phyloP scores from a whole-genome alignment of 2,797 vertebrate species.

The Carduelis carduelis region DNA sequence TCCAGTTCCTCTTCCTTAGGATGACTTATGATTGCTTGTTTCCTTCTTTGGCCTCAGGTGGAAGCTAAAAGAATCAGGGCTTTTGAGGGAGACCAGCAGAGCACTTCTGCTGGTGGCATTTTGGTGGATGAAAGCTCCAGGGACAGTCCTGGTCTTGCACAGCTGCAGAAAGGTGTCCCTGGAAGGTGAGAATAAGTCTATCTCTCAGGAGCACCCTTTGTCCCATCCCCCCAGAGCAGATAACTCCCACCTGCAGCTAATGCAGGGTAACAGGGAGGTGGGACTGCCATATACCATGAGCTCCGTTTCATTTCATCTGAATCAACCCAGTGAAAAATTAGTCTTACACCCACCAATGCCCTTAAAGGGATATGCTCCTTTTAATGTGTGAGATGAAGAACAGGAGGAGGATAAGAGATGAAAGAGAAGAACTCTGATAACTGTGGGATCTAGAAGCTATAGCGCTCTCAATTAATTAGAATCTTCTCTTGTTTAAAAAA shows the following conservation, averaged over 20 bases:
- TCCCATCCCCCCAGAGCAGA: not conserved
- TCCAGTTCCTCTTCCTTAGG: not conserved
- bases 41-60: not conserved
- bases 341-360: not conserved
- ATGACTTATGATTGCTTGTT: not conserved
- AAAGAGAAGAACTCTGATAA: conserved; percentile 54
- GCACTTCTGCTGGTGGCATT: not conserved
- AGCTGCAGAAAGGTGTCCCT: not conserved
- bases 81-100: not conserved
- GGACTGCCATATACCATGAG: not conserved
- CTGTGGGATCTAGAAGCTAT: conserved; percentile 45
- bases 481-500: conserved; percentile 61
- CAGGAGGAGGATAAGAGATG: conserved; percentile 16
- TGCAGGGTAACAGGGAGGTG: not conserved
- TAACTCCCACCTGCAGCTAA: not conserved
- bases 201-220: not conserved
- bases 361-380: conserved; percentile 43
- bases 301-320: not conserved
- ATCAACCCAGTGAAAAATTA: conserved; percentile 28
- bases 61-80: not conserved
- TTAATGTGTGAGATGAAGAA: conserved; percentile 28
- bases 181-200: not conserved
- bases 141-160: not conserved
- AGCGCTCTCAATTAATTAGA: conserved; percentile 71
- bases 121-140: not conserved